Conservation (phyloP, 2,113 vertebrate species). For the Prionailurus viverrinus region DNA sequence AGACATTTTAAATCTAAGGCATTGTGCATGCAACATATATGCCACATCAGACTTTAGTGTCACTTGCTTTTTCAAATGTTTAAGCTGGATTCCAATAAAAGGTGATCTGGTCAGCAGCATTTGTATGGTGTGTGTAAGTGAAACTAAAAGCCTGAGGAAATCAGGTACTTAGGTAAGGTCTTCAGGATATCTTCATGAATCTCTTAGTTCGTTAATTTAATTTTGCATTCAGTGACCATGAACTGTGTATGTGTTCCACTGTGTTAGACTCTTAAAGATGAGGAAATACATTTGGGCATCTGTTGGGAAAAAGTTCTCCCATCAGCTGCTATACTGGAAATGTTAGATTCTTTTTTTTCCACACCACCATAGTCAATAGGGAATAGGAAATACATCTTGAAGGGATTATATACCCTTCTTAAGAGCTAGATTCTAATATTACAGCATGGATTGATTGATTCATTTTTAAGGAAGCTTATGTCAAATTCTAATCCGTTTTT, state of each 20-base stretch:
- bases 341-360: conserved; percentile 60
- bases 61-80: conserved; percentile 27
- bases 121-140: not conserved
- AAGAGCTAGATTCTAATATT: conserved; percentile 94
- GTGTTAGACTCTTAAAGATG: not conserved
- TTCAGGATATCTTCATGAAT: conserved; percentile 28
- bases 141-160: conserved; percentile 47
- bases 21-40: not conserved
- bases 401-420: conserved; percentile 93
- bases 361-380: conserved; percentile 67
- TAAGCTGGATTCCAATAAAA: not conserved
- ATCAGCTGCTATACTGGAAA: conserved; percentile 63
- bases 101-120: not conserved
- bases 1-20: not conserved
- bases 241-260: not conserved
- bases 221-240: not conserved
- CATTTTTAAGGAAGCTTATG: conserved; percentile 97
- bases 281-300: not conserved
- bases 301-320: conserved; percentile 77
- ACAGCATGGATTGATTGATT: conserved; percentile 95
- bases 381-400: conserved; percentile 92
- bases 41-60: not conserved
- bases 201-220: not conserved
- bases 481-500: conserved; percentile 97
- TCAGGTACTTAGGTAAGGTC: not conserved